Evolutionary conservation across 1,140 invertebrate genomes (phyloP), one percentile per base, ranked within the genome.

Genomic region (Charaxes varanes): DNA sequence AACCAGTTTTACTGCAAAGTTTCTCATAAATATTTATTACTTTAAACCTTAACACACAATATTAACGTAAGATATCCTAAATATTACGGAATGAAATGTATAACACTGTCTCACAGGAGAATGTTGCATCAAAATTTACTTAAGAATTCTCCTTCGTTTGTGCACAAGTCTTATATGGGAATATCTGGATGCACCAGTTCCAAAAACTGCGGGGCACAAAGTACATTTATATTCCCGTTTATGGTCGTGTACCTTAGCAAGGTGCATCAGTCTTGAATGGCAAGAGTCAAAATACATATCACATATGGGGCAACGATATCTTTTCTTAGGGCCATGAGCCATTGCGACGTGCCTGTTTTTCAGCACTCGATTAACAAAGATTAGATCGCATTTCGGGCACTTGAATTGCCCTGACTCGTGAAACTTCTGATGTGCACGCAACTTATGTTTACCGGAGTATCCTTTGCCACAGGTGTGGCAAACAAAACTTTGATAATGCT

Each of bases 321-420:
- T 49, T 22, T 66, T 47, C 36, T 66, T 67, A 0, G 42, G 43
- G 8, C 63, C 61, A 13, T 78, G 70, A 1, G 33, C 47, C 0
- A 34, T 10, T 8, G 57, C 35, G 2, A 60, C 26, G 18, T 72
- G 69, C 6, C 52, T 43, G 10, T 59, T 61, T 34, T 54, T 63
- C 0, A 53, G 19, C 0, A 40, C 52, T 2, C 62, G 41, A 46
- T 56, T 72, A 1, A 34, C 11, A 32, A 77, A 94, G 0, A 88
- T 87, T 53, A 92, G 92, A 6, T 86, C 85, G 62, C 94, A 95
- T 19, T 91, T 86, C 26, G 91, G 88, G 64, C 94, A 95, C 30
- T 88, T 86, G 55, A 92, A 93, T 10, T 62, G 17, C 3, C 69
- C 73, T 2, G 35, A 34, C 7, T 68, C 66, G 22, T 91, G 89